Conservation (phyloP, 1,140 invertebrate species). For the Penaeus indicus region DNA sequence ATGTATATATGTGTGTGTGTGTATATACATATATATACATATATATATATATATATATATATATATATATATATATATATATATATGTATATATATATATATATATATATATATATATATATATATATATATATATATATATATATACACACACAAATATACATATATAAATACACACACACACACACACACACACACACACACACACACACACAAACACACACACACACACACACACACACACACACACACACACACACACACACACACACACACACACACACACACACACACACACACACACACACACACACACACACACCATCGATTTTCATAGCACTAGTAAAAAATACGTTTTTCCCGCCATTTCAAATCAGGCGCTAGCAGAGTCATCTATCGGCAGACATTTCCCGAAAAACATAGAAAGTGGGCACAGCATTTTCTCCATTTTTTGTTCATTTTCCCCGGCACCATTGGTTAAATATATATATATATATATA, state of each 20-base stretch:
- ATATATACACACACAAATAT: neutral
- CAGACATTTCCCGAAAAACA: too few species aligned
- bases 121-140: neutral
- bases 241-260: too few species aligned
- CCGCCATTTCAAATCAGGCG: too few species aligned
- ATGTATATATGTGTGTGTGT: constrained; percentile 13
- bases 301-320: neutral
- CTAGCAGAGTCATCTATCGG: too few species aligned
- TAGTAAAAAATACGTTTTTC: too few species aligned
- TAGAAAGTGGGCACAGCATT: too few species aligned
- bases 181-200: neutral
- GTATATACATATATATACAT: neutral
- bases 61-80: too few species aligned
- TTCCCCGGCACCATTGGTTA: too few species aligned
- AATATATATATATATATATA: neutral
- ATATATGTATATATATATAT: neutral
- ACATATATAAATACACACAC: neutral
- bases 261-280: neutral
- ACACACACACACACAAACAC: too few species aligned
- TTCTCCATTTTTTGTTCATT: too few species aligned
- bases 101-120: neutral
- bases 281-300: neutral
- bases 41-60: neutral
- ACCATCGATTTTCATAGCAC: too few species aligned
- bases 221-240: too few species aligned